Evolutionary conservation across 2,113 vertebrate genomes (phyloP).

Genomic region (Eptatretus burgeri): DNA sequence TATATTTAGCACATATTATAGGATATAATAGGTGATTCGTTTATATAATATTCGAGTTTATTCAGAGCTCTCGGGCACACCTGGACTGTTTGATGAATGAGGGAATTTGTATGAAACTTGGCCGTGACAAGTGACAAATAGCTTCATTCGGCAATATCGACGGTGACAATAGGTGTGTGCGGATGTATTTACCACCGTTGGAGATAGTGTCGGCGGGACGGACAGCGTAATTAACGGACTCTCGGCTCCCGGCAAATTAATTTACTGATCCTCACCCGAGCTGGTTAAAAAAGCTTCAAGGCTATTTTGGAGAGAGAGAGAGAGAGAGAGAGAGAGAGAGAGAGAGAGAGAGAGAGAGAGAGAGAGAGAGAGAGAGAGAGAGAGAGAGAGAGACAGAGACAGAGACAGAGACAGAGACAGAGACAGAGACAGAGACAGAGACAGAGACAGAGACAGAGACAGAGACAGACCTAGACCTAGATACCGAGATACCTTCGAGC

Average conservation of each 20-base stretch:
- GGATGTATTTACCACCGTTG: constrained; percentile 4
- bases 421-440: neutral
- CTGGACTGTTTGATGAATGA: neutral
- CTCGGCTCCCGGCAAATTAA: constrained; percentile 2
- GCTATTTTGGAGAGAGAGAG: neutral
- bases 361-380: neutral
- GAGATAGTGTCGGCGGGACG: constrained; percentile 5
- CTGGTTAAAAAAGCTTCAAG: neutral
- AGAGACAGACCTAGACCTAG: neutral
- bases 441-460: neutral
- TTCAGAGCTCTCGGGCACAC: no score
- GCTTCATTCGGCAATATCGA: constrained; percentile 4
- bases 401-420: neutral
- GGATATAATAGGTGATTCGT: no score
- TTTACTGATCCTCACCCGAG: neutral
- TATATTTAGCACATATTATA: no score
- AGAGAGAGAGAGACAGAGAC: neutral
- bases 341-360: neutral
- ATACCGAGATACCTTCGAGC: neutral
- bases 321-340: neutral
- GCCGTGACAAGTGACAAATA: neutral
- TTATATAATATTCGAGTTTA: no score
- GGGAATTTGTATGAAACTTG: constrained; percentile 1
- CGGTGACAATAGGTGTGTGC: constrained; percentile 2
- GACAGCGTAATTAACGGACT: constrained; percentile 6